Conservation (phyloP, 2,888 invertebrate genomes). For the Tachina grossa region DNA sequence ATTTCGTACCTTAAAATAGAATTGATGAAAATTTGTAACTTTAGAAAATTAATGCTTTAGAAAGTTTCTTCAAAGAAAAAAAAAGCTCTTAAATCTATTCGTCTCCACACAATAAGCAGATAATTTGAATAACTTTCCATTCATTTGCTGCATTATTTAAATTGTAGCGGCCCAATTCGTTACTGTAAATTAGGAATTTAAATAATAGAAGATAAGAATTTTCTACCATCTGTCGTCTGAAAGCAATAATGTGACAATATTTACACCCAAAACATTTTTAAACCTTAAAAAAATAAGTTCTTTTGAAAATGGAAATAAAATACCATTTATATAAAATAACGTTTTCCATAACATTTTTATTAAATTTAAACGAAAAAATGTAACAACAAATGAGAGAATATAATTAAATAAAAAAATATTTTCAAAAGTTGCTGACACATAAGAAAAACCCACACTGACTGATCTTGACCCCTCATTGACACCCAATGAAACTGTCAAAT, state of each 20-base stretch:
- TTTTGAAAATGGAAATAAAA: slow-evolving; percentile 21
- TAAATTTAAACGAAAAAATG: slow-evolving; percentile 16
- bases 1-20: not conserved
- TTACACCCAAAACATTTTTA: slow-evolving; percentile 29
- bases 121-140: not conserved
- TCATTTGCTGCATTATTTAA: not conserved
- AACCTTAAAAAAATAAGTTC: slow-evolving; percentile 3
- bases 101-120: not conserved
- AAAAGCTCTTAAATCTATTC: slow-evolving; percentile 4
- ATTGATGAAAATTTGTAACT: slow-evolving; percentile 5
- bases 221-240: not conserved
- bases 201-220: slow-evolving; percentile 17
- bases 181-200: slow-evolving; percentile 23
- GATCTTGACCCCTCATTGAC: slow-evolving; percentile 57
- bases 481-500: slow-evolving; percentile 67
- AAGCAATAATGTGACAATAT: slow-evolving; percentile 1
- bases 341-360: slow-evolving; percentile 59
- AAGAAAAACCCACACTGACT: slow-evolving; percentile 54
- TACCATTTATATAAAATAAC: slow-evolving; percentile 11
- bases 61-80: not conserved
- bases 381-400: slow-evolving; percentile 27
- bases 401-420: too few relatives aligned
- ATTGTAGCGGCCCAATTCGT: slow-evolving; percentile 19
- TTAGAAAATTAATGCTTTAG: not conserved
- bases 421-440: not conserved